Conservation (phyloP, 2,888 invertebrate species). For the Aquatica leii region DNA sequence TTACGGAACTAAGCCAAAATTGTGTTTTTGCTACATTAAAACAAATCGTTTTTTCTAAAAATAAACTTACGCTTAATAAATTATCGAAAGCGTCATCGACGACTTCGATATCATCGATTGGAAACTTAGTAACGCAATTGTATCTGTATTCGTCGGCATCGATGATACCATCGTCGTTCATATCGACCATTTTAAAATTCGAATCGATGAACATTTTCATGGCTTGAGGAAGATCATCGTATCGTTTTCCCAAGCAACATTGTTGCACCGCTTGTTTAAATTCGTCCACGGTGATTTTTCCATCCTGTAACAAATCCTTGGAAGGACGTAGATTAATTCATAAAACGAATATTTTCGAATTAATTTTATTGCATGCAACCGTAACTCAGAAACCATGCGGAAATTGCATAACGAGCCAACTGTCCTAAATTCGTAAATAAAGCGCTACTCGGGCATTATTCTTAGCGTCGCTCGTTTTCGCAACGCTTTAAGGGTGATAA, state of each 20-base stretch:
- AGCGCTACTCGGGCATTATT: too few relatives aligned
- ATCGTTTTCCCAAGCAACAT: conserved; percentile 79
- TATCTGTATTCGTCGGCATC: conserved; percentile 83
- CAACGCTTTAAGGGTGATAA: too few relatives aligned
- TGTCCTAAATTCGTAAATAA: background rate
- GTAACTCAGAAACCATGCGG: conserved; percentile 7
- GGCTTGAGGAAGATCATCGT: conserved; percentile 83
- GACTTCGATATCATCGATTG: conserved; percentile 76
- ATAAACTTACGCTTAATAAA: conserved; percentile 74
- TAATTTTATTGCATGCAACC: background rate
- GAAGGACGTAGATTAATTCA: conserved; percentile 14
- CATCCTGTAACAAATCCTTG: conserved; percentile 71
- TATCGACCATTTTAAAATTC: conserved; percentile 82
- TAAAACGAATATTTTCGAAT: background rate
- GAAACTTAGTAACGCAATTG: conserved; percentile 82
- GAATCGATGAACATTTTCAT: conserved; percentile 88
- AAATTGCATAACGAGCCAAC: conserved; percentile 8
- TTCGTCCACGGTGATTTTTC: conserved; percentile 81
- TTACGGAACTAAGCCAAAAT: conserved; percentile 16
- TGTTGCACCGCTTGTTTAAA: conserved; percentile 84
- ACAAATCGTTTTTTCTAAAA: too few relatives aligned
- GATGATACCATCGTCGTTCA: conserved; percentile 81
- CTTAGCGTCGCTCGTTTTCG: too few relatives aligned
- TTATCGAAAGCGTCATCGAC: conserved; percentile 82
- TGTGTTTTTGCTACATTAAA: background rate